A percentile compares a stretch with the other conserved stretches of the same genome.
phyloP scores from a whole-genome alignment of 1,140 invertebrate genomes.

The Papilio glaucus region DNA sequence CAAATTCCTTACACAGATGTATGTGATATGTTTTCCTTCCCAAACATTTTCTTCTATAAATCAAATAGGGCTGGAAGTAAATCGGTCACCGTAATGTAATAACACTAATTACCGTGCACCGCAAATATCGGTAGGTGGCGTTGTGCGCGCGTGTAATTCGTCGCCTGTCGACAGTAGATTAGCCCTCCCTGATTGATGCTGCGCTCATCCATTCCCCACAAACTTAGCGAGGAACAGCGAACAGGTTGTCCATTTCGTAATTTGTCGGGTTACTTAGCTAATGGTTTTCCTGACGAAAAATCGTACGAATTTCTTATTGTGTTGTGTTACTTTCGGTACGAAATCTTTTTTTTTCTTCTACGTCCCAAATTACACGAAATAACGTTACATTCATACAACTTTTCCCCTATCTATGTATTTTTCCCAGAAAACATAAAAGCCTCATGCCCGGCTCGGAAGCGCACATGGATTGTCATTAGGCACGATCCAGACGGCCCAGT shows the following conservation, averaged over 20 bases:
- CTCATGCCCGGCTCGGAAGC: not conserved
- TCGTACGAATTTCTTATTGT: constrained; percentile 6
- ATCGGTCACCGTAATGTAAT: not conserved
- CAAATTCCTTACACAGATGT: not conserved
- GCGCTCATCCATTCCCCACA: constrained; percentile 4
- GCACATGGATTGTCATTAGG: not conserved
- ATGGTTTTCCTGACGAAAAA: constrained; percentile 14
- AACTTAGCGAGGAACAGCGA: constrained; percentile 2
- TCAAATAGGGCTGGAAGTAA: not conserved
- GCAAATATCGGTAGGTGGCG: constrained; percentile 4
- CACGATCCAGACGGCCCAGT: too few relatives aligned
- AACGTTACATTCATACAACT: not conserved
- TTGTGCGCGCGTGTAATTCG: not conserved
- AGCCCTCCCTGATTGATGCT: constrained; percentile 25
- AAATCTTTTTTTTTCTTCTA: constrained; percentile 6
- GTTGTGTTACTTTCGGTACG: not conserved
- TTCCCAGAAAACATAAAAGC: not conserved
- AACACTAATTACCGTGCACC: not conserved
- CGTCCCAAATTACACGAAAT: not conserved
- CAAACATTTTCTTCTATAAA: not conserved
- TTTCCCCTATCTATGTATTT: not conserved
- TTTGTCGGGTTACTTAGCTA: constrained; percentile 30
- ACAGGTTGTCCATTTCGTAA: constrained; percentile 27
- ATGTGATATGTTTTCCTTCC: not conserved
- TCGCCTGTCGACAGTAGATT: constrained; percentile 19